Evolutionary conservation across 1,140 invertebrate species (phyloP).

Genomic region (Macrocentrus cingulum): DNA sequence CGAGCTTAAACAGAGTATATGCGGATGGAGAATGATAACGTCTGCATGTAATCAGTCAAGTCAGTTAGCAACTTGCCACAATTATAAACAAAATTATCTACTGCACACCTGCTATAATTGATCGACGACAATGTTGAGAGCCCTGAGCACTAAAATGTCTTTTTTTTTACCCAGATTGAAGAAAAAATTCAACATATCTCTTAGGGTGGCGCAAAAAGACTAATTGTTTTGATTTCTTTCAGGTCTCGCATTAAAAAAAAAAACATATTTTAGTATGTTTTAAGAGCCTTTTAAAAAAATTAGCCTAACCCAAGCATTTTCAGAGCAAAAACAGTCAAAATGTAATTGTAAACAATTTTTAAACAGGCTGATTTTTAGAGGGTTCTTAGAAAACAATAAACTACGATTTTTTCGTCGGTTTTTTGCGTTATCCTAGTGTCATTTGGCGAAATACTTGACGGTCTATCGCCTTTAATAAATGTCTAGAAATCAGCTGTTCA

Average conservation of each 20-base stretch:
- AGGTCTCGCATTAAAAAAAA: no score
- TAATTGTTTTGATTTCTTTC: no score
- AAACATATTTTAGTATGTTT: no score
- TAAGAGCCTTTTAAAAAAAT: no score
- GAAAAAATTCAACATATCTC: not conserved
- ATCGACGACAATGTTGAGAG: not conserved
- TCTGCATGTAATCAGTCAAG: not conserved
- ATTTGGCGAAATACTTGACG: no score
- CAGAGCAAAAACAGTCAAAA: no score
- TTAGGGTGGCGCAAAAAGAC: no score
- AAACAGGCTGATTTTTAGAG: not conserved
- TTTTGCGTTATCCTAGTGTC: no score
- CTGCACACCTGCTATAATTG: not conserved
- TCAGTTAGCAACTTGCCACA: not conserved
- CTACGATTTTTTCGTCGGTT: no score
- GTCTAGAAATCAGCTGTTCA: constrained; percentile 3
- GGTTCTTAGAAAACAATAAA: no score
- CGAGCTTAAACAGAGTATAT: not conserved
- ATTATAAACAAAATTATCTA: not conserved
- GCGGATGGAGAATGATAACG: not conserved
- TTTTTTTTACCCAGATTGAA: not conserved
- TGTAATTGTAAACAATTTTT: no score
- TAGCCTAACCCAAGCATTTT: no score
- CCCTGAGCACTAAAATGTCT: not conserved
- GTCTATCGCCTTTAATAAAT: not conserved